phyloP scores from a whole-genome alignment of 2,797 vertebrate species.

The Sitta carolinensis region DNA sequence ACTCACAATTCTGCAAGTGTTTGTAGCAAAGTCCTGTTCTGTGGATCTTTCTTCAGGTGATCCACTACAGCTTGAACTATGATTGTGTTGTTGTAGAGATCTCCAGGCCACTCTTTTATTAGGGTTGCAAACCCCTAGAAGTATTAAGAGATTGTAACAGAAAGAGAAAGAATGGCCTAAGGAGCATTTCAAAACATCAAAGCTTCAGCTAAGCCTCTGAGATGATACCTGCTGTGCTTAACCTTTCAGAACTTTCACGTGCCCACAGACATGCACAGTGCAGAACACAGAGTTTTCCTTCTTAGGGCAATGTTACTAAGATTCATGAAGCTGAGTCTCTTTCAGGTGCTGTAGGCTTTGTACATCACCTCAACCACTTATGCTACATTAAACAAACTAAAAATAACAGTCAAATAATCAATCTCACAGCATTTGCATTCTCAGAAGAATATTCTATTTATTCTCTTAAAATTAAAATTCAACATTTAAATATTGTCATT shows the following conservation, averaged over 20 bases:
- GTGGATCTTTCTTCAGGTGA: slow-evolving; percentile 90
- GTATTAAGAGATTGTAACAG: slow-evolving; percentile 12
- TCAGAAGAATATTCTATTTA: background rate
- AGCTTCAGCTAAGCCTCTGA: slow-evolving; percentile 5
- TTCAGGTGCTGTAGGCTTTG: background rate
- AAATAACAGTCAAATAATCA: background rate
- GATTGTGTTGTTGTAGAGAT: slow-evolving; percentile 95
- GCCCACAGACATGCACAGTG: background rate
- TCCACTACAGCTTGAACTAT: slow-evolving; percentile 94
- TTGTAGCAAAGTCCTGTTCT: slow-evolving; percentile 88
- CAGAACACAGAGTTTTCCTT: background rate
- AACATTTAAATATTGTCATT: background rate
- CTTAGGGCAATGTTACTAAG: background rate
- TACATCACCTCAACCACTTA: background rate
- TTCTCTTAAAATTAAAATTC: background rate
- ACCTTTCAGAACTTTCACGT: background rate
- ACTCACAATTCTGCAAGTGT: slow-evolving; percentile 96
- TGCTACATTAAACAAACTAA: background rate
- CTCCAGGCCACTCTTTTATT: slow-evolving; percentile 95
- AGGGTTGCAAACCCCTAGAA: slow-evolving; percentile 92
- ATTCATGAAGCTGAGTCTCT: background rate
- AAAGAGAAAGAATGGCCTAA: slow-evolving; percentile 27
- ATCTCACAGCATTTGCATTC: background rate
- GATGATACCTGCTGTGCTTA: slow-evolving; percentile 6
- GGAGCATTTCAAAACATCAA: slow-evolving; percentile 20